Base-by-base conservation (phyloP, 1,140 invertebrate genomes). In the Branchinecta lynchi region DNA sequence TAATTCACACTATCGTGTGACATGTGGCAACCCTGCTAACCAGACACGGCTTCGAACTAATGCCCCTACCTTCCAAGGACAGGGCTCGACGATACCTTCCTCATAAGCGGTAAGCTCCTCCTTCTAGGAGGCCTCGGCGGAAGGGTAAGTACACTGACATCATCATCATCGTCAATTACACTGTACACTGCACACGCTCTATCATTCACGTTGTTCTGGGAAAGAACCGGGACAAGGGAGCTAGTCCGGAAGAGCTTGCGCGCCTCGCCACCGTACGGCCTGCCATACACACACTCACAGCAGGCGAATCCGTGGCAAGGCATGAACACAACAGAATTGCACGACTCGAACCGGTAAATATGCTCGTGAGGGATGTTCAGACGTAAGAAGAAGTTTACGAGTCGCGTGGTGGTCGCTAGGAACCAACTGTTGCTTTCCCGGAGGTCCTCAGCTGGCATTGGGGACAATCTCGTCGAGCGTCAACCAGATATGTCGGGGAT, bases 351-450 rank as follows among this genome's bases (percentile, higher is more conserved):
- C 3, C 51, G 51, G 17, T 60, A 60, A 15, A 60, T 60, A 60
- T 20, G 12, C 12, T 12, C 17, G 12, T 60, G 12, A 15, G 12
- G 12, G 51, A 60, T 3, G 12, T 60, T 60, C 17, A 20, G 17
- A 60, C 12, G 51, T 20, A 60, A 20, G 51, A 60, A 60, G 17
- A 60, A 60, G 51, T 60, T 3, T 15, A 60, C 12, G 17, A 60
- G 51, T 15, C 51, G 51, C 51, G 12, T 20, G 12, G 12, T 60
- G 17, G 51, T 60, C 17, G 51, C 12, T 6, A 60, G 2, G 17
- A 60, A 60, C 51, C 51, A 60, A 60, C 51, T 60, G 51, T 60
- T 60, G 51, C 12, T 20, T 20, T 60, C 51, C 12, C 51, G 51
- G 51, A 60, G 51, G 51, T 60, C 51, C 17, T 60, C 17, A 12